Percentiles rank a stretch among this genome's conserved stretches.
These are phyloP conservation scores for Noctua janthina DNA, from an alignment of 2,888 invertebrate genomes.

Conservation along the genomic window DNA sequence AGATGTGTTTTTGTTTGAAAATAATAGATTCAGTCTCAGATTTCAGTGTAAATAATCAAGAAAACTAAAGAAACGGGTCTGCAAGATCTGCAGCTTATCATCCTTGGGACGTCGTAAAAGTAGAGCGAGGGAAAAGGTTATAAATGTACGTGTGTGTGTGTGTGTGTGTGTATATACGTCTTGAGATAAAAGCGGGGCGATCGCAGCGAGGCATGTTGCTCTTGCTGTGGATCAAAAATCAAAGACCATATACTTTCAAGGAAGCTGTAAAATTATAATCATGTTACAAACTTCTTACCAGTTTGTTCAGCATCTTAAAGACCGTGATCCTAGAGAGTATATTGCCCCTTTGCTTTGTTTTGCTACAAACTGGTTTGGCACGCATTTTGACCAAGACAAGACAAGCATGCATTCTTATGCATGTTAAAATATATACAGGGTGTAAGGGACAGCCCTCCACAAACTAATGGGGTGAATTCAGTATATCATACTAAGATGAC, in stretches of 20 bases:
- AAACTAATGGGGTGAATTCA: no score
- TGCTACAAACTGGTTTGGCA: not conserved
- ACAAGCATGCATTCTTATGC: not conserved
- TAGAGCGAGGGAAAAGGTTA: conserved; percentile 2
- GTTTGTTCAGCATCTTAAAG: not conserved
- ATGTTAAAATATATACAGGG: not conserved
- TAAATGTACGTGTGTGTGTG: not conserved
- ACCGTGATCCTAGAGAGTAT: not conserved
- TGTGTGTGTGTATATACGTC: not conserved
- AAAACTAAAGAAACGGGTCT: conserved; percentile 7
- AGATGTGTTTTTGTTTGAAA: not conserved
- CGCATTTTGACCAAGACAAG: not conserved
- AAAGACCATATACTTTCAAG: not conserved
- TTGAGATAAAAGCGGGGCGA: not conserved
- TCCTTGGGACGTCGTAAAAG: conserved; percentile 16
- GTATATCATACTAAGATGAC: no score
- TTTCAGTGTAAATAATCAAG: not conserved
- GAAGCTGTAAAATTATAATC: not conserved
- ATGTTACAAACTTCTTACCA: not conserved
- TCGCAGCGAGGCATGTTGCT: no score
- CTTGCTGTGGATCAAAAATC: not conserved
- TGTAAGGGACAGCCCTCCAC: no score
- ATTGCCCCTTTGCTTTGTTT: not conserved
- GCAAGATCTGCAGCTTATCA: conserved; percentile 13
- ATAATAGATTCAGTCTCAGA: not conserved